Base-by-base conservation (phyloP, 1,140 invertebrate genomes). In the Ericerus pela region DNA sequence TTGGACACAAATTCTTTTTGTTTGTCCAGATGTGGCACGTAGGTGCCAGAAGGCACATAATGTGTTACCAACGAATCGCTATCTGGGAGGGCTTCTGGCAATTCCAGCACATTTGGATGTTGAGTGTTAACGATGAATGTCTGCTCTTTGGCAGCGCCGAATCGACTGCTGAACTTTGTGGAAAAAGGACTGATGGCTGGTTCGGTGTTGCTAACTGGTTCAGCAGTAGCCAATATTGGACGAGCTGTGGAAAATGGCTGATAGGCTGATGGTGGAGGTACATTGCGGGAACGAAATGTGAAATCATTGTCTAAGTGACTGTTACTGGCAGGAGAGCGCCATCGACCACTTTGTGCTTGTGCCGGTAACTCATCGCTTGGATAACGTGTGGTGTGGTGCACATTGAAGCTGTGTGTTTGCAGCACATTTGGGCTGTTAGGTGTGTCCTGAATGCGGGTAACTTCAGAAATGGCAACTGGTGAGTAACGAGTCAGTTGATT, bases 401-500 rank as follows among this genome's bases (percentile, higher is more conserved):
- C 26, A 24, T 24, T 24, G 20, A 38, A 38, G 18, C 16, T 47
- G 26, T 47, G 41, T 8, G 41, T 47, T 47, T 47, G 41, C 2
- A 47, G 41, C 26, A 47, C 4, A 47, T 47, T 47, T 5, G 41
- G 41, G 26, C 18, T 47, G 26, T 47, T 47, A 12, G 41, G 41
- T 10, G 10, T 47, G 14, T 47, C 41, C 26, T 47, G 41, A 47
- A 18, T 47, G 26, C 41, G 41, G 41, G 41, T 47, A 47, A 47
- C 41, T 47, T 47, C 41, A 5, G 41, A 47, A 22, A 47, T 47
- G 20, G 41, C 41, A 14, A 47, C 41, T 24, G 41, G 41, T 4
- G 41, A 24, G 16, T 24, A 47, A 8, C 41, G 22, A 5, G 41
- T 24, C 26, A 47, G 22, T 22, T 47, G 41, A 14, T 47, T 47